A percentile compares a stretch with the other conserved stretches of the same genome.
Conservation (phyloP, 2,797 vertebrate genomes). For the Melanogrammus aeglefinus region DNA sequence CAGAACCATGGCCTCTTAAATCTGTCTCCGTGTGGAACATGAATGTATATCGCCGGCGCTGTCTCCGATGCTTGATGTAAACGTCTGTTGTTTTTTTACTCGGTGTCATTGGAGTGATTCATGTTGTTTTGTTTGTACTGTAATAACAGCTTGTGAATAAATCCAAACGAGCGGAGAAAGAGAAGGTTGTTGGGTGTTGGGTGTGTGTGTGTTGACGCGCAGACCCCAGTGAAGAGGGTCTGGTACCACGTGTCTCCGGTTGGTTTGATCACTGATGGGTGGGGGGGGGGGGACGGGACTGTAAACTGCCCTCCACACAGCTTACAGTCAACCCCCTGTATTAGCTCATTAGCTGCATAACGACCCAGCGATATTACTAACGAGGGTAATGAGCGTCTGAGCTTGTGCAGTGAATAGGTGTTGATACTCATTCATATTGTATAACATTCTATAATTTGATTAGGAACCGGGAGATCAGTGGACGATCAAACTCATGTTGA, state of each 20-base stretch:
- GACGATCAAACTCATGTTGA: background rate
- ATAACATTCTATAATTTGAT: background rate
- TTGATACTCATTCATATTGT: background rate
- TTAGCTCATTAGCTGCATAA: conserved; percentile 1
- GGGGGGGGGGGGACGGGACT: background rate
- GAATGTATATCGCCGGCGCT: conserved; percentile 4
- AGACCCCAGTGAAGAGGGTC: background rate
- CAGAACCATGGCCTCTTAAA: conserved; percentile 8
- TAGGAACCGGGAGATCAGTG: background rate
- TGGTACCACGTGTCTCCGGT: background rate
- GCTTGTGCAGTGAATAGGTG: background rate
- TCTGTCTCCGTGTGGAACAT: background rate
- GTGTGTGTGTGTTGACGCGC: background rate
- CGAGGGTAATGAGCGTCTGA: background rate
- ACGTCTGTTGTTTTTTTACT: background rate
- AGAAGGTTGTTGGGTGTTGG: background rate
- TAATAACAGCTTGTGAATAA: background rate
- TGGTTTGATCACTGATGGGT: background rate
- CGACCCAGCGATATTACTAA: background rate
- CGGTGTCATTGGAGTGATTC: background rate
- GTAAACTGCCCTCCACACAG: background rate
- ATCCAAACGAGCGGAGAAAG: background rate
- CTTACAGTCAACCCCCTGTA: background rate
- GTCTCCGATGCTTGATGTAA: background rate
- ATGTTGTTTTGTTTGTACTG: background rate